Conservation (phyloP, 1,140 invertebrate species). For the Ceratoteleas bidentatus region DNA sequence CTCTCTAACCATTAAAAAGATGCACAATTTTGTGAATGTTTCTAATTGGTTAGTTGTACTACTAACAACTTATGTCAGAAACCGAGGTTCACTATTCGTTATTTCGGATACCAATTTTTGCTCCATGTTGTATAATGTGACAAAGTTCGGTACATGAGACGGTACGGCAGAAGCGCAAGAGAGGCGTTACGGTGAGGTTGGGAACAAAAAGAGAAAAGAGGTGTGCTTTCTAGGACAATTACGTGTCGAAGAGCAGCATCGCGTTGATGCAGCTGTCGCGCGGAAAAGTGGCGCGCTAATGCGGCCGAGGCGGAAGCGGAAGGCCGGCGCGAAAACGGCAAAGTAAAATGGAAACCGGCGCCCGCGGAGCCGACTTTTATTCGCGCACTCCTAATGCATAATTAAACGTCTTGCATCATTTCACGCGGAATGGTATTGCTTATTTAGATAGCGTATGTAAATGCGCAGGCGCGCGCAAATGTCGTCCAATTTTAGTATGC, state of each 20-base stretch:
- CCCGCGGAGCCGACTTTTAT: neutral
- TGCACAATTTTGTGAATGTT: no score
- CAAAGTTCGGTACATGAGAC: constrained; percentile 53
- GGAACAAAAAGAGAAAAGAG: constrained; percentile 58
- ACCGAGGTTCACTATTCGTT: no score
- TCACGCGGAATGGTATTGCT: neutral
- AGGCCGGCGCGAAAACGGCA: constrained; percentile 19
- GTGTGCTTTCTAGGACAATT: constrained; percentile 65
- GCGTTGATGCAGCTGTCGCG: constrained; percentile 47
- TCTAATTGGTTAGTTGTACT: no score
- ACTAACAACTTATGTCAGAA: no score
- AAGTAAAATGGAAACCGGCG: constrained; percentile 38
- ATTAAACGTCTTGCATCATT: neutral
- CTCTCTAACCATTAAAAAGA: no score
- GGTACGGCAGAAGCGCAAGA: constrained; percentile 59
- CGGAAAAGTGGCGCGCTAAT: constrained; percentile 51
- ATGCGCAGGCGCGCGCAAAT: neutral
- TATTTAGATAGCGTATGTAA: constrained; percentile 1
- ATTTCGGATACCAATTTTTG: no score
- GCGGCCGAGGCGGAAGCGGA: constrained; percentile 14
- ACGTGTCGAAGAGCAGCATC: constrained; percentile 56
- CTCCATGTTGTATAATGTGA: constrained; percentile 59
- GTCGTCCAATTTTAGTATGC: neutral
- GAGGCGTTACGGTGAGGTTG: constrained; percentile 58
- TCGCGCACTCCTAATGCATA: neutral